Base-by-base conservation (phyloP, 2,888 invertebrate species). In the Macrosoma leucophasiata region DNA sequence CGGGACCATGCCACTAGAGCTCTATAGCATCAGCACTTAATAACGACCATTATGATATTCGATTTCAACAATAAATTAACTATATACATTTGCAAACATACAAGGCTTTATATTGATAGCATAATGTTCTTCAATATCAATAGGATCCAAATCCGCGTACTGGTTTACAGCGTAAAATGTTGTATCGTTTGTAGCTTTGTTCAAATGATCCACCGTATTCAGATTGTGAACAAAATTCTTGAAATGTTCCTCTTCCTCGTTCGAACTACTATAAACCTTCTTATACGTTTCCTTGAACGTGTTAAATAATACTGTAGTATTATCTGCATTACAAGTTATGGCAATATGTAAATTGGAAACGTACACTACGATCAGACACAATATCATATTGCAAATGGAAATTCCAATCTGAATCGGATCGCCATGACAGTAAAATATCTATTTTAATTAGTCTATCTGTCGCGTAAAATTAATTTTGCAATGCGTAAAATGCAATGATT, bases 201-300 rank as follows among this genome's bases (percentile, higher is more conserved):
- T 76, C 3, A 73, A 48, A 8, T 45, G 25, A 13, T 43, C 40
- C 12, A 70, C 50, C 26, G 39, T 36, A 13, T 60, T 58, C 21
- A 67, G 45, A 55, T 69, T 74, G 1, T 43, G 43, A 12, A 59
- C 35, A 50, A 73, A 76, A 39, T 65, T 63, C 13, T 33, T 18
- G 5, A 53, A 54, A n/a, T 48, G 64, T 7, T 10, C 36, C 13
- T 49, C 23, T 48, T 65, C 62, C 9, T 50, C 56, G 4, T 31
- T 15, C 9, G 18, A 13, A 39, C 48, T 47, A 25, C 40, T 34
- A 45, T 73, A 75, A 2, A 8, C 32, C 40, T 55, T 69, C 15
- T 66, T 42, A 40, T 60, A 70, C 39, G 60, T 62, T 3, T 49
- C 32, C 54, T 62, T 68, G 28, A 52, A 74, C 14, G 40, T 43